Evolutionary conservation across 2,797 vertebrate species (phyloP).

Genomic region (Ispidina picta): DNA sequence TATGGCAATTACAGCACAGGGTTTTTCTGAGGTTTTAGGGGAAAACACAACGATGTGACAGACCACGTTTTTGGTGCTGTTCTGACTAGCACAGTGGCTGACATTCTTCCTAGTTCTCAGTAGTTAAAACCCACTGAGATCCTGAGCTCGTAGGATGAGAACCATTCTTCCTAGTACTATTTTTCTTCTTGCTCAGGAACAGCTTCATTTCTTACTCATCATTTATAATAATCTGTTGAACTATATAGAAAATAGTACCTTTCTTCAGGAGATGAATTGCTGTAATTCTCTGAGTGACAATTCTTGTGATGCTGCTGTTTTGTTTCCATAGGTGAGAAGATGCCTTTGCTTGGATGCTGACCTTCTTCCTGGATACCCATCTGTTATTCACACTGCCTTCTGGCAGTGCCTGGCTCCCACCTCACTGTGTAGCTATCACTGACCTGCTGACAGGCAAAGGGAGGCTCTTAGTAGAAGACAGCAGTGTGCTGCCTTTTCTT

Average conservation of each 20-base stretch:
- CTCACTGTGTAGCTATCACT: neutral
- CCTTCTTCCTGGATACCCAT: neutral
- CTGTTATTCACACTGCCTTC: neutral
- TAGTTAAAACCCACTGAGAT: neutral
- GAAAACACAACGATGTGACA: neutral
- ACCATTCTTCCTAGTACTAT: neutral
- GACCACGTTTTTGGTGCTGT: neutral
- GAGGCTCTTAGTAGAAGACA: neutral
- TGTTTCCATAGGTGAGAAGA: neutral
- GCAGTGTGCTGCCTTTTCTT: neutral
- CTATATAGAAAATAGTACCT: neutral
- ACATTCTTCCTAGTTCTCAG: neutral
- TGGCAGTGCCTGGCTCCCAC: neutral
- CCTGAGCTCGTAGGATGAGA: neutral
- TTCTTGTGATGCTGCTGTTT: neutral
- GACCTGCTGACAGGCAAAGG: neutral
- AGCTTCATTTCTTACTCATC: neutral
- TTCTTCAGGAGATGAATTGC: neutral
- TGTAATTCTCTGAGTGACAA: neutral
- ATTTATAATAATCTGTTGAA: neutral
- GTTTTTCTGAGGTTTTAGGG: slow-evolving; percentile 4
- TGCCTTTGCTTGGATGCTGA: neutral
- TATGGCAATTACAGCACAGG: neutral
- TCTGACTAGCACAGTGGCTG: neutral
- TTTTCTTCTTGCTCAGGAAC: neutral